phyloP scores from a whole-genome alignment of 2,888 invertebrate species.

The Syrphus vitripennis region DNA sequence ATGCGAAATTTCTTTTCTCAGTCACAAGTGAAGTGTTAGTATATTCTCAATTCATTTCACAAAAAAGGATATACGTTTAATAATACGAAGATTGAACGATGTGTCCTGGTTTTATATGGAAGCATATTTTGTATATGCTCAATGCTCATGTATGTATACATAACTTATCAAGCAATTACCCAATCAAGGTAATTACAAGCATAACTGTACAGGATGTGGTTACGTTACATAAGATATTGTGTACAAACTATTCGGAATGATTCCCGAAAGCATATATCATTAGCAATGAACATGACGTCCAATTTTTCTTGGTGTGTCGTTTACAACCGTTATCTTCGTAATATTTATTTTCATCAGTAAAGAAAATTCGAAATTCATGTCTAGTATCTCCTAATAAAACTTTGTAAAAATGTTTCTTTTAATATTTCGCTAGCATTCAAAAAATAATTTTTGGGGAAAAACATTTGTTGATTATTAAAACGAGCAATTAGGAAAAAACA shows the following conservation, averaged over 20 bases:
- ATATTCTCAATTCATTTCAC: constrained; percentile 46
- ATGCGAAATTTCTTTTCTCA: constrained; percentile 55
- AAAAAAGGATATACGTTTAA: neutral
- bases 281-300: neutral
- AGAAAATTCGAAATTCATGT: neutral
- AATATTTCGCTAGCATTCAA: too few species aligned
- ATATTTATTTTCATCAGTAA: neutral
- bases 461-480: too few species aligned
- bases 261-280: neutral
- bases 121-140: neutral
- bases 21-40: constrained; percentile 49
- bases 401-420: too few species aligned
- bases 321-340: neutral
- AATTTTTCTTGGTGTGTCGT: neutral
- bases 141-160: too few species aligned
- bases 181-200: neutral
- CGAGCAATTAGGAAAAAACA: too few species aligned
- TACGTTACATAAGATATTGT: neutral
- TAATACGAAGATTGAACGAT: neutral
- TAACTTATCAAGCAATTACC: neutral
- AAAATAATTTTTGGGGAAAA: too few species aligned
- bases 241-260: neutral
- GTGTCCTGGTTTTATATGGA: neutral
- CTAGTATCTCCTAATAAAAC: neutral
- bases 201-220: neutral